phyloP scores from a whole-genome alignment of 2,888 invertebrate species.

The Poecilus cupreus region DNA sequence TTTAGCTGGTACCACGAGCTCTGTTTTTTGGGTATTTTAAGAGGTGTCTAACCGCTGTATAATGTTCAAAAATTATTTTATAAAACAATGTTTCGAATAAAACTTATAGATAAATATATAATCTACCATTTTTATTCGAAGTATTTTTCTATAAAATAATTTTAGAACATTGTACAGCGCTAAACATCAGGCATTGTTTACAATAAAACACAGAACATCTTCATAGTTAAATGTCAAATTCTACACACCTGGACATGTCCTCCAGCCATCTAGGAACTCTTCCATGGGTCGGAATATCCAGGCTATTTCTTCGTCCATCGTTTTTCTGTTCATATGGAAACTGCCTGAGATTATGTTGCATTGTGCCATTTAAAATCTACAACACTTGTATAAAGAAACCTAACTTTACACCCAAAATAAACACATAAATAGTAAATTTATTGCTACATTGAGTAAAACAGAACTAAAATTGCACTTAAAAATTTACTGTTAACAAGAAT shows the following conservation, averaged over 20 bases:
- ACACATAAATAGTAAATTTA: neutral
- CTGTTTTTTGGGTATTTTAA: too few relatives aligned
- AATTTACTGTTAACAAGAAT: slow-evolving; percentile 42
- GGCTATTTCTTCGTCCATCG: slow-evolving; percentile 59
- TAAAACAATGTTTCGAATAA: too few relatives aligned
- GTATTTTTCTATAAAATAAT: too few relatives aligned
- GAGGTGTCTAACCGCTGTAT: too few relatives aligned
- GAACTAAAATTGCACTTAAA: slow-evolving; percentile 35
- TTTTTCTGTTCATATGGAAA: slow-evolving; percentile 23
- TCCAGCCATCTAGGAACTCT: slow-evolving; percentile 70
- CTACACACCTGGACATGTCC: slow-evolving; percentile 70
- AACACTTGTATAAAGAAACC: neutral
- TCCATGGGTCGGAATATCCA: slow-evolving; percentile 43
- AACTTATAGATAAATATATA: too few relatives aligned
- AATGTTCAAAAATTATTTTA: too few relatives aligned
- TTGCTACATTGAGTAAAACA: neutral
- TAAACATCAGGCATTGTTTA: too few relatives aligned
- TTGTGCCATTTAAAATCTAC: slow-evolving; percentile 32
- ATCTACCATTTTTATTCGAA: too few relatives aligned
- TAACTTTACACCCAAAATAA: slow-evolving; percentile 2
- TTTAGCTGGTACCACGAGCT: too few relatives aligned
- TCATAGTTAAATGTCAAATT: too few relatives aligned
- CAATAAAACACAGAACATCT: too few relatives aligned
- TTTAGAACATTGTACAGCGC: too few relatives aligned
- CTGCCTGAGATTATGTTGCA: slow-evolving; percentile 28